Conservation (phyloP, 2,797 vertebrate species). For the Arrhamphus sclerolepis region DNA sequence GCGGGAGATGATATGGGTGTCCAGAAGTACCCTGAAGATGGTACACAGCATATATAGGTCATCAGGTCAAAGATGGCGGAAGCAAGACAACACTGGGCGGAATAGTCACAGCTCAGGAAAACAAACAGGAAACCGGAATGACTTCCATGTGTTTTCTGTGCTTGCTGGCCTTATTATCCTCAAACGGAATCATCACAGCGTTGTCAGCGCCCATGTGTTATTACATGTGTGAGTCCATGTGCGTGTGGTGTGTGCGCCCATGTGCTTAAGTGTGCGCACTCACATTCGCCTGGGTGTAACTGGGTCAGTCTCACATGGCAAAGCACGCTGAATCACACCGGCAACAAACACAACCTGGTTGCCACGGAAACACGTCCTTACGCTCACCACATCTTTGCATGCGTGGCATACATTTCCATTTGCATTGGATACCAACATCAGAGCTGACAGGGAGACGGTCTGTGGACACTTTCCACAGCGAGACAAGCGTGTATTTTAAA, state of each 20-base stretch:
- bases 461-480: conserved; percentile 1
- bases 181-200: conserved; percentile 13
- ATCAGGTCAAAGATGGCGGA: conserved; percentile 42
- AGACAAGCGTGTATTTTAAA: conserved; percentile 1
- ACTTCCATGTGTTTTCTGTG: conserved; percentile 14
- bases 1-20: conserved; percentile 2
- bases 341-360: conserved; percentile 59
- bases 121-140: conserved; percentile 28
- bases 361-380: conserved; percentile 41
- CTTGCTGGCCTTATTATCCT: conserved; percentile 13
- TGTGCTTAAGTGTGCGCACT: conserved; percentile 12
- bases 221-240: conserved; percentile 22
- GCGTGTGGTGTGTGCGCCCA: background rate
- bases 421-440: conserved; percentile 31
- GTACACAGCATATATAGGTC: conserved; percentile 45
- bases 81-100: conserved; percentile 5
- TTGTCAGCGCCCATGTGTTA: conserved; percentile 24
- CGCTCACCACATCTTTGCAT: conserved; percentile 46
- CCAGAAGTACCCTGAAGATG: conserved; percentile 21
- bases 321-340: conserved; percentile 49
- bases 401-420: conserved; percentile 42
- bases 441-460: conserved; percentile 6
- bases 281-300: conserved; percentile 42
- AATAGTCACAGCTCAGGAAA: conserved; percentile 22
- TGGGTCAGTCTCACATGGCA: conserved; percentile 64